Evolutionary conservation across 2,113 vertebrate species (phyloP).

Genomic region (Anas platyrhynchos): DNA sequence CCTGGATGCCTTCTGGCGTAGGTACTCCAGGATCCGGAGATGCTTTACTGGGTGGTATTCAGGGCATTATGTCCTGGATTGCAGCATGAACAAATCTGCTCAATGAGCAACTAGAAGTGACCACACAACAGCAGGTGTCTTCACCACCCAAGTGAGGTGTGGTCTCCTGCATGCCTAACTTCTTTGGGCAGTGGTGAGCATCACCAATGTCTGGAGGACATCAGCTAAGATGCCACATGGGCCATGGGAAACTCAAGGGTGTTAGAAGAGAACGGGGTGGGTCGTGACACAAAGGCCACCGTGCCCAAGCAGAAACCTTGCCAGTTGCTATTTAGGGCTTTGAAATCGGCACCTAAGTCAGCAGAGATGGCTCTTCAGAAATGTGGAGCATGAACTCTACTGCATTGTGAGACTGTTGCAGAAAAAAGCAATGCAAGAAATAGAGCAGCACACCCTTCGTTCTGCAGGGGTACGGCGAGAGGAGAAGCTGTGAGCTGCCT

Average conservation of each 20-base stretch:
- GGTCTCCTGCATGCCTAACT: rapidly evolving
- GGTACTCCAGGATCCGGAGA: neutral
- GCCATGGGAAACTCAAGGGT: neutral
- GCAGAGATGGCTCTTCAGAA: neutral
- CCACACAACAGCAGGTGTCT: neutral
- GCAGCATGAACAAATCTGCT: neutral
- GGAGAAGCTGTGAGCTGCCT: neutral
- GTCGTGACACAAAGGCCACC: neutral
- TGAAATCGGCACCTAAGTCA: neutral
- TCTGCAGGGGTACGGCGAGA: neutral
- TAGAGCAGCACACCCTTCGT: neutral
- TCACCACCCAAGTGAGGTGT: neutral
- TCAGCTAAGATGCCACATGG: neutral
- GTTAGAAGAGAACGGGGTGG: neutral
- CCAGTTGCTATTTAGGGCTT: rapidly evolving
- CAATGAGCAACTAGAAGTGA: neutral
- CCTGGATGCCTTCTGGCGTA: neutral
- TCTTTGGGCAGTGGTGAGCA: neutral
- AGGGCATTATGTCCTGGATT: neutral
- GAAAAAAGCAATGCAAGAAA: neutral
- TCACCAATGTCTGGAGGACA: neutral
- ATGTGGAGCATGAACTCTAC: neutral
- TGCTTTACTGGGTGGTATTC: neutral
- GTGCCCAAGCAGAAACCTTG: neutral
- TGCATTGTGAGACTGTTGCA: neutral